A percentile compares a stretch with the other conserved stretches of the same genome.
phyloP scores from a whole-genome alignment of 2,113 vertebrate genomes.

The Hippocampus abdominalis region DNA sequence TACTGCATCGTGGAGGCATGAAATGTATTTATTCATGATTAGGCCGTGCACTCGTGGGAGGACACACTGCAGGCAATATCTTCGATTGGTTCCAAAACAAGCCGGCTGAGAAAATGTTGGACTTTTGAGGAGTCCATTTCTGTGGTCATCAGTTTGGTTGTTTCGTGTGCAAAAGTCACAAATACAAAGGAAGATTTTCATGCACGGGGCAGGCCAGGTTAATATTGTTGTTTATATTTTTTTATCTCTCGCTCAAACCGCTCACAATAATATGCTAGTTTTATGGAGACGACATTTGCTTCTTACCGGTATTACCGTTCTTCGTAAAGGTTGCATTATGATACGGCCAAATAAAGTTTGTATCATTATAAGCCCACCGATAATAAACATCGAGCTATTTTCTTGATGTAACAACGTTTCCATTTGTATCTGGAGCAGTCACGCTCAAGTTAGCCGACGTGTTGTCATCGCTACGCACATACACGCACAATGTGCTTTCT shows the following conservation, averaged over 20 bases:
- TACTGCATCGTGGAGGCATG: slow-evolving; percentile 36
- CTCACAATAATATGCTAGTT: slow-evolving; percentile 40
- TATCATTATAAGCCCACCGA: not conserved
- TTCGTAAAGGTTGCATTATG: slow-evolving; percentile 10
- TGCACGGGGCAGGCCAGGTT: slow-evolving; percentile 8
- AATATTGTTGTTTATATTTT: slow-evolving; percentile 15
- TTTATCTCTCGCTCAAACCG: slow-evolving; percentile 15
- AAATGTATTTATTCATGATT: slow-evolving; percentile 71
- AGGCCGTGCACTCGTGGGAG: slow-evolving; percentile 36
- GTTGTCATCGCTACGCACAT: slow-evolving; percentile 12
- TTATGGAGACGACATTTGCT: slow-evolving; percentile 34
- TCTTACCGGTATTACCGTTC: not conserved
- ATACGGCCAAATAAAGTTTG: not conserved
- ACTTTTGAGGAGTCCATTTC: slow-evolving; percentile 15
- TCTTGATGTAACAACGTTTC: not conserved
- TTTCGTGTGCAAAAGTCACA: not conserved
- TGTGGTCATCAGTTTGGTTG: not conserved
- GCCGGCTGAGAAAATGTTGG: slow-evolving; percentile 18
- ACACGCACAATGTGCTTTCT: slow-evolving; percentile 49
- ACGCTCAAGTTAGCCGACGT: slow-evolving; percentile 12
- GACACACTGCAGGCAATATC: slow-evolving; percentile 6
- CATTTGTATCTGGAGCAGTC: slow-evolving; percentile 16
- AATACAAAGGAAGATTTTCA: slow-evolving; percentile 22
- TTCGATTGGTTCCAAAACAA: slow-evolving; percentile 22
- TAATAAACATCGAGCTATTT: not conserved